Evolutionary conservation across 2,797 vertebrate genomes (phyloP).

Genomic region (Aratinga solstitialis): DNA sequence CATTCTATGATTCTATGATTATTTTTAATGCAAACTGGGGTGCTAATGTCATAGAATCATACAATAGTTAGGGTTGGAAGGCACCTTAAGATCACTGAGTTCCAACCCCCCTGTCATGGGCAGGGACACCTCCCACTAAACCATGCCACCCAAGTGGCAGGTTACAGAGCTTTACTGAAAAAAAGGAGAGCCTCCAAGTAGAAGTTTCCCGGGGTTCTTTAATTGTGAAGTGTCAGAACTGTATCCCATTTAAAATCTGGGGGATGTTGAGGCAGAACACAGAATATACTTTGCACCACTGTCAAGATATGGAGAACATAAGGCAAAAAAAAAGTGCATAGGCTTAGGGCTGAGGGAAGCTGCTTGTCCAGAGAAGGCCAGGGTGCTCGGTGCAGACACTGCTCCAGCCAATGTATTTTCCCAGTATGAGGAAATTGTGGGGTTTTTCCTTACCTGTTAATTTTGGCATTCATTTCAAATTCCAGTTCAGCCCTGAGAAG

Average conservation of each 20-base stretch:
- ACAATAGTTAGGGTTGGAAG: too few species aligned
- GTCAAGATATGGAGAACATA: not conserved
- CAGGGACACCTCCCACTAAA: too few species aligned
- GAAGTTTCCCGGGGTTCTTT: not conserved
- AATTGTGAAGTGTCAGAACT: not conserved
- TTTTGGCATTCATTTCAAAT: not conserved
- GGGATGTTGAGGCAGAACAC: not conserved
- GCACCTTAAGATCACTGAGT: too few species aligned
- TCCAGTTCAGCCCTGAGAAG: not conserved
- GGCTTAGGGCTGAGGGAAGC: not conserved
- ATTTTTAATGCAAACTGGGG: too few species aligned
- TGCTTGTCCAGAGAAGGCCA: not conserved
- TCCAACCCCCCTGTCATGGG: too few species aligned
- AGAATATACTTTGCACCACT: not conserved
- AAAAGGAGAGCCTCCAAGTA: not conserved
- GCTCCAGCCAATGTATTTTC: not conserved
- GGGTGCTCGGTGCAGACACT: not conserved
- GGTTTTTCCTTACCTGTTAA: not conserved
- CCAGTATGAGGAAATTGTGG: not conserved
- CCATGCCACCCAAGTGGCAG: too few species aligned
- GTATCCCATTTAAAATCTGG: not conserved
- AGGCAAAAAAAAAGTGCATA: rapidly evolving
- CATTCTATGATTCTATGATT: too few species aligned
- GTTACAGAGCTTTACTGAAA: not conserved
- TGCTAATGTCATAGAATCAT: too few species aligned